These are phyloP conservation scores for Drosophila virilis DNA, from an alignment of 1,140 invertebrate genomes.

Conservation along the genomic window DNA sequence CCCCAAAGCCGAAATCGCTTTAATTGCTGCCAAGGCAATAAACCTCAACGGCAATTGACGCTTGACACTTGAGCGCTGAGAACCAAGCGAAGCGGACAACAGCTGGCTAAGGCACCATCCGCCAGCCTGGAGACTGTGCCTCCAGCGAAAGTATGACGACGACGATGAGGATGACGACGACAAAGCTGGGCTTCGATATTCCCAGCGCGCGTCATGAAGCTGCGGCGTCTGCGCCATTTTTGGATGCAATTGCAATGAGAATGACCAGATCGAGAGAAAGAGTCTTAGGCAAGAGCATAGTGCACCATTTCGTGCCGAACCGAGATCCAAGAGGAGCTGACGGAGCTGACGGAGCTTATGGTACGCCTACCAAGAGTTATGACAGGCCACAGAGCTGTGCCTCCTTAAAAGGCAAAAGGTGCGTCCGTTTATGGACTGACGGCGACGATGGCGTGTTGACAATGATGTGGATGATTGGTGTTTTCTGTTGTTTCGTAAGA, in stretches of 20 bases:
- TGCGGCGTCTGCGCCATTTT: constrained; percentile 78
- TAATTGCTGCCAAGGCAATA: constrained; percentile 82
- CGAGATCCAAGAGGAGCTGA: constrained; percentile 4
- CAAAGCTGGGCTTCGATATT: constrained; percentile 55
- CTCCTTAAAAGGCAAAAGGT: constrained; percentile 66
- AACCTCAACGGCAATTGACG: constrained; percentile 80
- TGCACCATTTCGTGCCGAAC: constrained; percentile 28
- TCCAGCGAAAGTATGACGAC: constrained; percentile 71
- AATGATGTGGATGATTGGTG: constrained; percentile 79
- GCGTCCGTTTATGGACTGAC: constrained; percentile 76
- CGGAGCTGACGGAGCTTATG: constrained; percentile 10
- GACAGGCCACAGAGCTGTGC: constrained; percentile 60
- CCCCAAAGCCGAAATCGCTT: constrained; percentile 49
- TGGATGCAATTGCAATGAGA: constrained; percentile 51
- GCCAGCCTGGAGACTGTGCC: constrained; percentile 2
- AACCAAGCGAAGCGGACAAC: constrained; percentile 14
- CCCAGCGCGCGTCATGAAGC: constrained; percentile 78
- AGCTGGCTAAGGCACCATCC: neutral
- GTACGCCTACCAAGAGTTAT: constrained; percentile 75
- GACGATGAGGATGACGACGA: constrained; percentile 42
- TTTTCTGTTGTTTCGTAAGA: constrained; percentile 72
- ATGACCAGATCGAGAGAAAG: constrained; percentile 19
- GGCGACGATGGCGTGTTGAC: constrained; percentile 70
- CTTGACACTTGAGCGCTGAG: constrained; percentile 70
- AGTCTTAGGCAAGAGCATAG: constrained; percentile 50